Percentiles rank a stretch among this genome's conserved stretches.
Evolutionary conservation across 2,113 vertebrate genomes (phyloP).

Genomic region (Alligator sinensis): DNA sequence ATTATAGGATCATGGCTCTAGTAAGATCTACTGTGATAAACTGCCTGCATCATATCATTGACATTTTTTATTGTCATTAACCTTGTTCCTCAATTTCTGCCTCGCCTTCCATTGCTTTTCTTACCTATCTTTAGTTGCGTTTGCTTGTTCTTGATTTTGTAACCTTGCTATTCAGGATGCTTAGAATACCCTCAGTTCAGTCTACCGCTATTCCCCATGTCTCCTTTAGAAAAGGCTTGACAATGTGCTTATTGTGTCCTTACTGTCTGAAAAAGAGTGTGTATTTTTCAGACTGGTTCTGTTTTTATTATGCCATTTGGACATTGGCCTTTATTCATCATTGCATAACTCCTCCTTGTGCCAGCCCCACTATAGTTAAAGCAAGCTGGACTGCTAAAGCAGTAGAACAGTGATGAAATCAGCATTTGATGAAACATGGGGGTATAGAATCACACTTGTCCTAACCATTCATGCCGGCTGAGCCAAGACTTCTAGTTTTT

Average conservation of each 20-base stretch:
- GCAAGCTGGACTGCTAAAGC: not conserved
- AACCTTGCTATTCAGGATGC: not conserved
- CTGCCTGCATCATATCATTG: not conserved
- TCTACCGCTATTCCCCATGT: not conserved
- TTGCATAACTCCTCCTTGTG: not conserved
- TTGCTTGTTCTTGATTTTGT: not conserved
- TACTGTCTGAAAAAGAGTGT: not conserved
- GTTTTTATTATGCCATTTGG: not conserved
- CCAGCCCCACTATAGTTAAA: not conserved
- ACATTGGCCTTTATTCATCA: not conserved
- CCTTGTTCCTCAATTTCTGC: not conserved
- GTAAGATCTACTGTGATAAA: not conserved
- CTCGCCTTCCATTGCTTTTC: not conserved
- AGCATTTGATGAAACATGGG: fast-evolving
- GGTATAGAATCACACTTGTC: not conserved
- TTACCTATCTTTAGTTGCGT: not conserved
- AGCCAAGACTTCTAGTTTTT: not conserved
- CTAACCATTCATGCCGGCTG: not conserved
- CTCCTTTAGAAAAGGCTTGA: not conserved
- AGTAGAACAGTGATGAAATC: not conserved
- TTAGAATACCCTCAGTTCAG: not conserved
- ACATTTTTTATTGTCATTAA: not conserved
- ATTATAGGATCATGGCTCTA: not conserved
- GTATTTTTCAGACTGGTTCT: not conserved
- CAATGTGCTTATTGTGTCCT: not conserved